phyloP scores from a whole-genome alignment of 2,113 vertebrate genomes.

The Corythaixoides concolor region DNA sequence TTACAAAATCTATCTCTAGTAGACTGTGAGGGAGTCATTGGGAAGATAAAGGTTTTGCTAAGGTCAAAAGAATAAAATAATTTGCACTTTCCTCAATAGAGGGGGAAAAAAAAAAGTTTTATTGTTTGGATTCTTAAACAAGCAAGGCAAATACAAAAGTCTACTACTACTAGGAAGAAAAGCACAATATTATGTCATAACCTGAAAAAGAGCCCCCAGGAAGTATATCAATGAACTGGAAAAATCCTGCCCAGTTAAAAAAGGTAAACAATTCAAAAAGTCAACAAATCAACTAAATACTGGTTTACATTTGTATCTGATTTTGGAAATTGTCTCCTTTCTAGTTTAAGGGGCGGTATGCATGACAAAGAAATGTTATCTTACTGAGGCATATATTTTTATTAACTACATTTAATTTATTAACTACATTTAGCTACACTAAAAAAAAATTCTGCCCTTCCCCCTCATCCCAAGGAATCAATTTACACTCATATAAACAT shows the following conservation, averaged over 20 bases:
- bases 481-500: slow-evolving; percentile 12
- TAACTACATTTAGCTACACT: background rate
- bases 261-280: slow-evolving; percentile 53
- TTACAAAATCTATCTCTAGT: too few species aligned
- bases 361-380: background rate
- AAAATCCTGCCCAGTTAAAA: slow-evolving; percentile 30
- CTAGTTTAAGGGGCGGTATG: background rate
- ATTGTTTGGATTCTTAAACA: background rate
- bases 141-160: background rate
- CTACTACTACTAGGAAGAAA: background rate
- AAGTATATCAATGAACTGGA: slow-evolving; percentile 6
- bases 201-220: background rate
- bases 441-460: background rate
- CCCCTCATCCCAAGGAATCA: background rate
- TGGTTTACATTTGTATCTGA: background rate
- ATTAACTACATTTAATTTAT: too few species aligned
- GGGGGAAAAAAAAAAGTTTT: background rate
- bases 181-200: background rate
- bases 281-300: slow-evolving; percentile 4
- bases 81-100: background rate
- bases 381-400: background rate
- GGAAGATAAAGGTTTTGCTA: background rate
- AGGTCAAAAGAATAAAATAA: background rate
- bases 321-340: background rate
- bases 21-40: background rate